Evolutionary conservation across 2,888 invertebrate genomes (phyloP), one percentile per base, ranked within the genome.

Genomic region (Drosophila trichaetosa): DNA sequence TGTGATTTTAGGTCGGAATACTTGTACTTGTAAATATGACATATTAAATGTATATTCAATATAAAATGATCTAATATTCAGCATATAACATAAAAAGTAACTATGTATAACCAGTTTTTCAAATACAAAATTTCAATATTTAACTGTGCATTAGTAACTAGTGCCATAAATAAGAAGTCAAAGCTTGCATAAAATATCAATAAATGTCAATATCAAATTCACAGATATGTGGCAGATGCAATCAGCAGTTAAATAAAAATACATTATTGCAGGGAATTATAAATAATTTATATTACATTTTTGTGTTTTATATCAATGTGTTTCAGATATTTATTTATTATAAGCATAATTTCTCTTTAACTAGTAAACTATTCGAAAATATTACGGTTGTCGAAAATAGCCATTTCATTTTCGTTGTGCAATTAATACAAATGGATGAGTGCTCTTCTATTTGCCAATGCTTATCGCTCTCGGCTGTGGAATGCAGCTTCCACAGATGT

Each of bases 401-500:
- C 6, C 21, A 5, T 21, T 29, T 34, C 13, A 58, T 51, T 29
- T 60, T 5, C 13, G 5, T 49, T 34, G 33, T 16, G 40, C 29
- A 51, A 21, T 71, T 51, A 60, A 51, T 71, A 18, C 24, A 51
- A 71, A 59, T 34, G 33, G 29, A 27, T 49, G 38, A 27, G n/a
- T 27, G 24, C 31, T 48, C 18, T 13, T 54, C 11, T 16, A 31
- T 31, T 40, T 21, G 21, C 18, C n/a, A 24, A 16, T 29, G 34
- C 4, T 24, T 34, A 36, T 38, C 1, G 13, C 8, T 46, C 27
- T 57, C 21, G 58, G 36, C 60, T 56, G 56, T 51, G 66, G 46
- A 77, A 77, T 78, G 53, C 67, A 59, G 56, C 46, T 54, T 34
- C 24, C 67, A 34, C 29, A 42, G 24, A 51, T 51, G 46, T 52